Conservation (phyloP, 2,797 vertebrate genomes). For the Buphagus erythrorhynchus region DNA sequence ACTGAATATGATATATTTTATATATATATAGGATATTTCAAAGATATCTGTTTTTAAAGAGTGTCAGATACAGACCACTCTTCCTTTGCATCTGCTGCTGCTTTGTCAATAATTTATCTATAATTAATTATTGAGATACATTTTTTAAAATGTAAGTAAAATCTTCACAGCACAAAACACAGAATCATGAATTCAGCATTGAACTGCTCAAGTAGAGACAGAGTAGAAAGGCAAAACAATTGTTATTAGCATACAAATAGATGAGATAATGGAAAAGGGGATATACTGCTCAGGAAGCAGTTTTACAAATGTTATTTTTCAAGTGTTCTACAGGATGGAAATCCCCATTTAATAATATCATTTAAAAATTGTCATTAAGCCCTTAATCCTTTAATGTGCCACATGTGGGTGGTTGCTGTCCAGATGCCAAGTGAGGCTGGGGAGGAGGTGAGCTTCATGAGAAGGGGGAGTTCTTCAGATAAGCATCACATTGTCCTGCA, state of each 20-base stretch:
- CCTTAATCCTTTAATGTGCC: constrained; percentile 5
- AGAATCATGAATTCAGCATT: neutral
- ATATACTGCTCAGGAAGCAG: constrained; percentile 13
- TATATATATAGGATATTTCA: neutral
- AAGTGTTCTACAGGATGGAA: constrained; percentile 12
- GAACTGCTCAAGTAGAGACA: neutral
- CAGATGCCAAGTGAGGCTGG: neutral
- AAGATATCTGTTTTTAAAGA: neutral
- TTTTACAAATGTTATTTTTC: constrained; percentile 26
- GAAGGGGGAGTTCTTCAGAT: neutral
- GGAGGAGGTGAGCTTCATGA: neutral
- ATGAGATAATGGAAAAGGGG: constrained; percentile 39
- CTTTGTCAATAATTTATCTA: constrained; percentile 56
- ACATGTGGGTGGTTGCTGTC: neutral
- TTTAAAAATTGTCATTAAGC: constrained; percentile 16
- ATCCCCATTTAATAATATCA: neutral
- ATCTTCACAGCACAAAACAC: neutral
- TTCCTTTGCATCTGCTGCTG: neutral
- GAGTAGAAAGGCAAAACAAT: neutral
- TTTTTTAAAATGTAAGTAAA: neutral
- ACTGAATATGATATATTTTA: neutral
- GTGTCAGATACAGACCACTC: neutral
- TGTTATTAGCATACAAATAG: constrained; percentile 42
- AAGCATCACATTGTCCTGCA: neutral
- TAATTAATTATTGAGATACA: constrained; percentile 46